Conservation (phyloP, 2,113 vertebrate species). For the Murina feae region DNA sequence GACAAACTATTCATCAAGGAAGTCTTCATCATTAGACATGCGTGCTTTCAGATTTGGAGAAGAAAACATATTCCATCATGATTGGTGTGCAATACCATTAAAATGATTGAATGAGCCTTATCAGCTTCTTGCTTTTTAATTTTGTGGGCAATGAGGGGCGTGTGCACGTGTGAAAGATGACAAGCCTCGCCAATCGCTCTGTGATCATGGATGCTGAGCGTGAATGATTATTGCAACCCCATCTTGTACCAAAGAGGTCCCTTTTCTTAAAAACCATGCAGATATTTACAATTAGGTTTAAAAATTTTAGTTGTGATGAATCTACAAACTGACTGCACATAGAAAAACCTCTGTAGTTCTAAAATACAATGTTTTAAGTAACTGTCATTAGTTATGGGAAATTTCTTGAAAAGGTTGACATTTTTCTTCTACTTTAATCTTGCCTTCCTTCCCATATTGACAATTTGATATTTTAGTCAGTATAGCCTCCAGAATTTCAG, state of each 20-base stretch:
- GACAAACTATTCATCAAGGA: constrained; percentile 31
- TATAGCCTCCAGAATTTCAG: neutral
- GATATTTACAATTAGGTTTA: neutral
- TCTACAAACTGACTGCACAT: neutral
- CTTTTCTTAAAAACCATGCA: neutral
- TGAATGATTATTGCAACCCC: neutral
- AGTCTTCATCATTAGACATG: constrained; percentile 25
- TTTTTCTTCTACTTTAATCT: neutral
- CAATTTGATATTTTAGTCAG: neutral
- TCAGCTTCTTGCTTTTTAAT: neutral
- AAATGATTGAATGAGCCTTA: neutral
- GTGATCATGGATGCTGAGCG: neutral
- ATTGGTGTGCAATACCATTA: neutral
- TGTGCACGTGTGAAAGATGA: neutral
- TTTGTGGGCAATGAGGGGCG: neutral
- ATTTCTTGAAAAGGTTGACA: neutral
- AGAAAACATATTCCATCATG: neutral
- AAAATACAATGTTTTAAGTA: neutral
- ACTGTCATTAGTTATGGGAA: neutral
- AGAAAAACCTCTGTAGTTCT: neutral
- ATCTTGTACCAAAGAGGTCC: neutral
- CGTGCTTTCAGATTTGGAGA: neutral
- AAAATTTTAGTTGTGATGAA: neutral
- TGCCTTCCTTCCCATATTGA: neutral
- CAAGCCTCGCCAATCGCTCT: neutral